Conservation (phyloP, 2,113 vertebrate species). For the Ochotona princeps region DNA sequence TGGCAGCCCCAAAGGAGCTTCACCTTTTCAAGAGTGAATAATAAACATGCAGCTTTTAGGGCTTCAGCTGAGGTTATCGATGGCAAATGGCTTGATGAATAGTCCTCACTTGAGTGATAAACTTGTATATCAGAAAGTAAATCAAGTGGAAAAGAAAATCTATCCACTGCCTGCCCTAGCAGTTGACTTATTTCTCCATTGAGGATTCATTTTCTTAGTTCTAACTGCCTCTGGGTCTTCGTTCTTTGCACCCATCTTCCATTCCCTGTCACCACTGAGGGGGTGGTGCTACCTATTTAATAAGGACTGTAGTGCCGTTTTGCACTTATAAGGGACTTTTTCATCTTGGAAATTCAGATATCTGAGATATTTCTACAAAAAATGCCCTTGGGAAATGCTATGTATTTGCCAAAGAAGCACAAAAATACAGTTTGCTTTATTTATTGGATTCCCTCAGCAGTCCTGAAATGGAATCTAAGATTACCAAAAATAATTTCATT, state of each 20-base stretch:
- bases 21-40: constrained; percentile 74
- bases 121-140: constrained; percentile 90
- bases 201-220: constrained; percentile 83
- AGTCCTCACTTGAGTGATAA: constrained; percentile 89
- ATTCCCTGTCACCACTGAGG: not conserved
- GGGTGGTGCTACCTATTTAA: not conserved
- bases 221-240: constrained; percentile 59
- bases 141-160: constrained; percentile 90
- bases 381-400: not conserved
- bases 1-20: constrained; percentile 64
- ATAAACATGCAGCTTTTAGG: constrained; percentile 84
- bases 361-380: not conserved
- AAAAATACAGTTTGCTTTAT: not conserved
- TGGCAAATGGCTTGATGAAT: constrained; percentile 85
- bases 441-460: not conserved
- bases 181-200: constrained; percentile 66
- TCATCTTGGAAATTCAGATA: constrained; percentile 50
- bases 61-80: constrained; percentile 86
- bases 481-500: not conserved
- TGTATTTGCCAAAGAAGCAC: not conserved
- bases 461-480: not conserved
- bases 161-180: constrained; percentile 84
- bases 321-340: constrained; percentile 19
- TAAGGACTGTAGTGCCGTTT: not conserved
- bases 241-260: not conserved